Evolutionary conservation across 2,797 vertebrate species (phyloP), one percentile per base, ranked within the genome.

Genomic region (Galaxias olidus): DNA sequence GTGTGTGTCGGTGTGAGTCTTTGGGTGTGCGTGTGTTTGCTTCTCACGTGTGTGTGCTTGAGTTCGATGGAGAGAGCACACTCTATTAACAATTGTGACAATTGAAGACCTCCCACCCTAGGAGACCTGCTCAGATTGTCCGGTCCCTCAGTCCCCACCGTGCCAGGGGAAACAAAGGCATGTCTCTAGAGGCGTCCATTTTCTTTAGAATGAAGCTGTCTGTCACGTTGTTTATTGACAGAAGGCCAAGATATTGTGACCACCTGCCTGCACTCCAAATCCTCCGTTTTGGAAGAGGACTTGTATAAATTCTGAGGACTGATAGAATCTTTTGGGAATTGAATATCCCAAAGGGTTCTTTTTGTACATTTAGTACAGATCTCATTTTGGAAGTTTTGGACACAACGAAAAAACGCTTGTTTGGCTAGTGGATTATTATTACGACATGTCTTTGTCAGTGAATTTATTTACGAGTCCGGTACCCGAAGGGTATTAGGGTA

Each of bases 171-270:
- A 69, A 68, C 69, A 77, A 82, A 86, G 84, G 79, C 76, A 74
- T 84, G 83, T 88, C 86, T 80, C 64, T 40, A 1, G 51, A 69
- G 73, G 71, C 54, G 64, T 68, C 69, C 81, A 84, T 91, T 91
- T 88, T 91, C 80, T 88, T 87, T 83, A 78, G 90, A 91, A 92
- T 91, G 83, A 90, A 91, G 87, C 86, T 91, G 87, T 89, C 88
- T 13, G 46, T 88, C 81, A 87, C 74, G 63, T 4, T 20, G 72
- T 80, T 76, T 75, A 76, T 83, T 82, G 87, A 90, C 89, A 90
- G 89, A 87, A 84, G 86, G 90, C 76, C 63, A 53, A 72, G 77
- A 74, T 79, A 69, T n/a, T n/a, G 65, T 74, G 73, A 77, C 79
- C 83, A 86, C 80, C 83, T 79, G 79, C 81, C 79, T 57, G 57